A percentile compares a stretch with the other conserved stretches of the same genome.
Conservation (phyloP, 2,113 vertebrate species). For the Entosphenus tridentatus region DNA sequence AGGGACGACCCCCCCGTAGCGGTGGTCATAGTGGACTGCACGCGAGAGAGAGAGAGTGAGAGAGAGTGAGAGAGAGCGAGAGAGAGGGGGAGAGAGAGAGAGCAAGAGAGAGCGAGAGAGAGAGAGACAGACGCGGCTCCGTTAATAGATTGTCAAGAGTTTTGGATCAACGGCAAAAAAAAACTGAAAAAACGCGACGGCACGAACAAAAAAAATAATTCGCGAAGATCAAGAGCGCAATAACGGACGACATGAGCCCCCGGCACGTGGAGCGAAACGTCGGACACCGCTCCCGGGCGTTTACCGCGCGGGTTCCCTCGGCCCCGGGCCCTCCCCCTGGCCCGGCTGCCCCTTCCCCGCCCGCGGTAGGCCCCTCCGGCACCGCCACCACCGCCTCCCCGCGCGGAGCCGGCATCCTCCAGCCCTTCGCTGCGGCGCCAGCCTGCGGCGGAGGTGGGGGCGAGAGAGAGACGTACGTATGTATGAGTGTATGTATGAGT, state of each 20-base stretch:
- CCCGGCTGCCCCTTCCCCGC: conserved; percentile 45
- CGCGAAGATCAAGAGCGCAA: too few relatives aligned
- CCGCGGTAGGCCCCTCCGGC: conserved; percentile 68
- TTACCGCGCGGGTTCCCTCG: conserved; percentile 40
- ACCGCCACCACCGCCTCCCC: conserved; percentile 44
- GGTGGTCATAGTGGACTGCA: conserved; percentile 71
- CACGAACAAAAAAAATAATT: not conserved
- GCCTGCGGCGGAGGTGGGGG: too few relatives aligned
- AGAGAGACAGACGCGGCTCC: not conserved
- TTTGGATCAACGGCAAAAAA: not conserved
- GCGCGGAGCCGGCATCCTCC: too few relatives aligned
- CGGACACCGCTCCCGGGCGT: conserved; percentile 12
- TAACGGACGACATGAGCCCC: not conserved
- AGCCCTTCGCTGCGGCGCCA: too few relatives aligned
- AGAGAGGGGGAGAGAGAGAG: too few relatives aligned
- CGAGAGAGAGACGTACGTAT: too few relatives aligned
- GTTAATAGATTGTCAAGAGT: not conserved
- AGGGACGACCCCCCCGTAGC: conserved; percentile 53
- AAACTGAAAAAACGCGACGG: not conserved
- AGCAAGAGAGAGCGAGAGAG: not conserved
- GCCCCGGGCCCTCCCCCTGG: conserved; percentile 56
- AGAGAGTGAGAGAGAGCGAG: not conserved
- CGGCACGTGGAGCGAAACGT: not conserved
- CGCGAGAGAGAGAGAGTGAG: not conserved
- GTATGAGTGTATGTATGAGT: too few relatives aligned